phyloP scores from a whole-genome alignment of 2,888 invertebrate genomes.

The Aleiodes testaceus region DNA sequence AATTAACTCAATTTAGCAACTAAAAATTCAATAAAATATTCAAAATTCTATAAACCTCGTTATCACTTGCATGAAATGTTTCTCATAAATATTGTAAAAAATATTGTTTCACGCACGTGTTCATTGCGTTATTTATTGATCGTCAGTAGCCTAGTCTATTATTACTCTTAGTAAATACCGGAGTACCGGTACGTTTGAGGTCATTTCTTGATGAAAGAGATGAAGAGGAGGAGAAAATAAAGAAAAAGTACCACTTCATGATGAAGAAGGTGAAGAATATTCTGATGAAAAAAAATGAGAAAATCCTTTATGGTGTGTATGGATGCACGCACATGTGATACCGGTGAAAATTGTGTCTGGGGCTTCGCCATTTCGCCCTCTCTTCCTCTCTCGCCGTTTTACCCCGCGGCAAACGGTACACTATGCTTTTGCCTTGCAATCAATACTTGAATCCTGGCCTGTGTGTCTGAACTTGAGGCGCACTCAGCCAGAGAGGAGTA shows the following conservation, averaged over 20 bases:
- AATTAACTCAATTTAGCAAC: slow-evolving; percentile 10
- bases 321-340: slow-evolving; percentile 39
- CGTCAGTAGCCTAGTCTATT: slow-evolving; percentile 47
- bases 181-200: slow-evolving; percentile 24
- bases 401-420: slow-evolving; percentile 54
- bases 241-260: slow-evolving; percentile 37
- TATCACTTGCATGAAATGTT: neutral
- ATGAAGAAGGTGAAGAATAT: slow-evolving; percentile 11
- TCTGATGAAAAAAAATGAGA: slow-evolving; percentile 10
- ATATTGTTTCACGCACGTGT: slow-evolving; percentile 35
- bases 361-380: slow-evolving; percentile 62
- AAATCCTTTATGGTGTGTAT: slow-evolving; percentile 30
- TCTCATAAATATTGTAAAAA: neutral
- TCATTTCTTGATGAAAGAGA: slow-evolving; percentile 23
- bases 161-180: slow-evolving; percentile 50
- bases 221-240: slow-evolving; percentile 42
- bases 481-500: slow-evolving; percentile 57
- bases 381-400: slow-evolving; percentile 25
- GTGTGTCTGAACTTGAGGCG: slow-evolving; percentile 59
- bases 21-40: neutral
- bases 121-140: slow-evolving; percentile 52
- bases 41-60: neutral
- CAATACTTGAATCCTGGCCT: slow-evolving; percentile 70
- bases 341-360: slow-evolving; percentile 61
- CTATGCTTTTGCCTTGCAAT: slow-evolving; percentile 66